Base-by-base conservation (phyloP, 2,113 vertebrate genomes). In the Montifringilla adamsi region DNA sequence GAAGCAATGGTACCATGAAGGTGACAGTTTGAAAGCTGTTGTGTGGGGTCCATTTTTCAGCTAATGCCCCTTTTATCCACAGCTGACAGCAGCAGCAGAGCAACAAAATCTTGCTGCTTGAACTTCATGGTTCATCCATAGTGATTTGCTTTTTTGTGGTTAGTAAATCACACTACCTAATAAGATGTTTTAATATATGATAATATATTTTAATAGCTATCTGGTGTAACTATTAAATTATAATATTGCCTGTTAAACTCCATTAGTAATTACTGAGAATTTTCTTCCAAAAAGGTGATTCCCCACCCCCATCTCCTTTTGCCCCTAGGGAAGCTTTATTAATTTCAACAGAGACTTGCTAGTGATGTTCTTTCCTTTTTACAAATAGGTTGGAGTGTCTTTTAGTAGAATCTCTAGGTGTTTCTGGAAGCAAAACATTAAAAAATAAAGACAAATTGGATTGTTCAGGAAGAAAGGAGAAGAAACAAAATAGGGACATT, bases 201-300 rank as follows among this genome's bases (percentile, higher is more conserved):
- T 87, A 63, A 69, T 90, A 4, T 94, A 81, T 95, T 92, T 94
- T 93, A 94, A 91, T 84, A 95, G 52, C 64, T 94, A 55, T 92
- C 56, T 91, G 49, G 31, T 77, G 11, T 77, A 74, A 79, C 80
- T 70, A 24, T 90, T 86, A 87, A 74, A 85, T 87, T 87, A 67
- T 67, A 89, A 72, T 83, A 87, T 81, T 77, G 55, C 31, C 84
- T 1, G 19, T 96, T 94, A 94, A 95, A 84, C 23, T 92, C 91
- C 3, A 2, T 90, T 87, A 89, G 39, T 90, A 92, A 77, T 93
- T 76, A 39, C 49, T 35, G 52, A 52, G 94, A 46, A 72, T 92
- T 80, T 95, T 89, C 58, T 60, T 82, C 73, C 5, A 3, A 79
- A 90, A 73, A 87, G 60, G 74, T 92, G 74, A 83, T 93, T 95